These are phyloP conservation scores for Dioctria rufipes DNA, from an alignment of 2,888 invertebrate species.

Conservation along the genomic window DNA sequence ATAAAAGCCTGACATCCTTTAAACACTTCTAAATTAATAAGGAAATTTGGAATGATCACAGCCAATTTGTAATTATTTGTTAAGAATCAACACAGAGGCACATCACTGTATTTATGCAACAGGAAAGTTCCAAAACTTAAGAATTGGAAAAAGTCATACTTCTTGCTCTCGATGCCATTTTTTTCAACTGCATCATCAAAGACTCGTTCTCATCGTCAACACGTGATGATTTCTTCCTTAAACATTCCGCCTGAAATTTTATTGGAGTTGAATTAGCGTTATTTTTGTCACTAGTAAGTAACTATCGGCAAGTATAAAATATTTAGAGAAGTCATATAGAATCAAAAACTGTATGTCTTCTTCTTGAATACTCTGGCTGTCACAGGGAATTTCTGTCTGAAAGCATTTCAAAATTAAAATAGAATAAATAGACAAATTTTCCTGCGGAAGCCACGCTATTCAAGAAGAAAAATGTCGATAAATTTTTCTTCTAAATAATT, in stretches of 20 bases:
- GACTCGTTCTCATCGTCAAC: slow-evolving; percentile 98
- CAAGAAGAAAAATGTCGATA: too few relatives aligned
- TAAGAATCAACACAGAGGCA: neutral
- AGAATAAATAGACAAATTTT: too few relatives aligned
- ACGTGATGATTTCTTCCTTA: slow-evolving; percentile 90
- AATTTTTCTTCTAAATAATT: too few relatives aligned
- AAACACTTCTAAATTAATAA: neutral
- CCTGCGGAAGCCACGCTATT: too few relatives aligned
- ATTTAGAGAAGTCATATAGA: too few relatives aligned
- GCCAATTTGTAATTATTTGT: neutral
- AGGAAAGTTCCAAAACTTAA: neutral
- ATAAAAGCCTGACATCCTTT: slow-evolving; percentile 59
- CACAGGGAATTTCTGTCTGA: too few relatives aligned
- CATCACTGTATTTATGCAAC: neutral
- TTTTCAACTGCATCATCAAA: slow-evolving; percentile 94
- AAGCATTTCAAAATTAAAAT: too few relatives aligned
- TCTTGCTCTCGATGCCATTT: slow-evolving; percentile 91
- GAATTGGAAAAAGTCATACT: slow-evolving; percentile 75
- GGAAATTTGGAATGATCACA: neutral
- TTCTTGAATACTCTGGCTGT: too few relatives aligned
- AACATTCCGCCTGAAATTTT: slow-evolving; percentile 83
- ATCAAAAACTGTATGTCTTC: neutral
- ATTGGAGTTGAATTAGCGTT: neutral
- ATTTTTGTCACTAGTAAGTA: neutral
- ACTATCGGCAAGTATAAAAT: too few relatives aligned